These are phyloP conservation scores for Neodon shergylaensis DNA, from an alignment of 2,113 vertebrate species.

Conservation along the genomic window DNA sequence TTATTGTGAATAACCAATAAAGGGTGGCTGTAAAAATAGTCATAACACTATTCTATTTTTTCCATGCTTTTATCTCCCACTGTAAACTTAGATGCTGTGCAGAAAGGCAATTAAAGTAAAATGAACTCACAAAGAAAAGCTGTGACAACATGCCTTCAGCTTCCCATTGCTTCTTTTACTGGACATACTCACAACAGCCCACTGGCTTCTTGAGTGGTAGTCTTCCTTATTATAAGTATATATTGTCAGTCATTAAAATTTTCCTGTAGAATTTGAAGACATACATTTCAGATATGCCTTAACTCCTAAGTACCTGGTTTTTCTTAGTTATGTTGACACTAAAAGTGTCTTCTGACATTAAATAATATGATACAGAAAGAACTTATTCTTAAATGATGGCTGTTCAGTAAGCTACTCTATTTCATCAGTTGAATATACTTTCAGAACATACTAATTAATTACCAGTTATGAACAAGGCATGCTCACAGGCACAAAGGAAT, in stretches of 20 bases:
- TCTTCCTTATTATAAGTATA: conserved; percentile 54
- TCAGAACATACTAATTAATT: background rate
- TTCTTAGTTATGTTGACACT: background rate
- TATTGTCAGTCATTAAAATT: conserved; percentile 29
- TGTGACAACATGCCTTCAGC: background rate
- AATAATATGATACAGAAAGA: background rate
- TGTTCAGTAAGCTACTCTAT: background rate
- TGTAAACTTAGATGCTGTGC: conserved; percentile 69
- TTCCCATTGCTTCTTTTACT: conserved; percentile 50
- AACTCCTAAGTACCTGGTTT: background rate
- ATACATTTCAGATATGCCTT: background rate
- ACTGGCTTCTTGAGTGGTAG: conserved; percentile 50
- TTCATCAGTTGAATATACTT: background rate
- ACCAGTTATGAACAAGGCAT: background rate
- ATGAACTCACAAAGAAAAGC: conserved; percentile 58
- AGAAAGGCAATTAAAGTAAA: conserved; percentile 76
- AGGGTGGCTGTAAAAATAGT: conserved; percentile 70
- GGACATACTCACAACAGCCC: conserved; percentile 35
- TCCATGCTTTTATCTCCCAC: conserved; percentile 73
- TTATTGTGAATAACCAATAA: conserved; percentile 77
- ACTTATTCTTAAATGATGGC: background rate
- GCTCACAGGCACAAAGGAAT: conserved; percentile 8
- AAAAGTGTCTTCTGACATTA: background rate
- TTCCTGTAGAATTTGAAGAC: conserved; percentile 14
- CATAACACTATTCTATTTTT: conserved; percentile 68